phyloP scores from a whole-genome alignment of 2,888 invertebrate species.

The Cataglyphis cursor region DNA sequence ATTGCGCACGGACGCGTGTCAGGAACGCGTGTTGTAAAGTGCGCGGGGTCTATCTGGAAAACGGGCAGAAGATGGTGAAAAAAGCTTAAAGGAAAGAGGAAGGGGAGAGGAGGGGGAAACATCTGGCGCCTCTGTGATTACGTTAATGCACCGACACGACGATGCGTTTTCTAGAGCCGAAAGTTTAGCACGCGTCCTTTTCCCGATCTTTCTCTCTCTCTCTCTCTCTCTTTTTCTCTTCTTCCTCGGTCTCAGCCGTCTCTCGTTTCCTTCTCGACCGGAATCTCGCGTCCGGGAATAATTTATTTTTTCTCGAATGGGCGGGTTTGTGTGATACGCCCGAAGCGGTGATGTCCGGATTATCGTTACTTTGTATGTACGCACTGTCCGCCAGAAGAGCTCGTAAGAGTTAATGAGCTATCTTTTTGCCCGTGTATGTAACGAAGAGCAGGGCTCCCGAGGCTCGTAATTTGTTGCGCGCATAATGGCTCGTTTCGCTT shows the following conservation, averaged over 20 bases:
- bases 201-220: background rate
- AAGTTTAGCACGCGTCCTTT: constrained; percentile 42
- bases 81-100: background rate
- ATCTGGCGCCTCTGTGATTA: constrained; percentile 71
- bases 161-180: constrained; percentile 51
- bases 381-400: constrained; percentile 29
- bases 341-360: constrained; percentile 50
- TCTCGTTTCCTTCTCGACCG: background rate
- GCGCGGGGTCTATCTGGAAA: constrained; percentile 64
- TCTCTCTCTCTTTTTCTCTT: background rate
- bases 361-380: constrained; percentile 51
- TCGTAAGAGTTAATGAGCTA: constrained; percentile 43
- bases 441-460: constrained; percentile 29
- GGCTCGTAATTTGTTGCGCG: constrained; percentile 37
- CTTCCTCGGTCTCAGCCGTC: background rate
- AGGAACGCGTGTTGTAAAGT: constrained; percentile 61
- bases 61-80: constrained; percentile 63
- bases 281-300: constrained; percentile 41
- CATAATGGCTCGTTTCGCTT: constrained; percentile 38
- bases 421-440: constrained; percentile 27
- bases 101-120: constrained; percentile 8
- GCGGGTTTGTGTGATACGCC: constrained; percentile 32
- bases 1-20: constrained; percentile 74
- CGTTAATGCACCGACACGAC: constrained; percentile 72
- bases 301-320: constrained; percentile 39